A percentile compares a stretch with the other conserved stretches of the same genome.
Evolutionary conservation across 2,797 vertebrate genomes (phyloP).

Genomic region (Synaphobranchus kaupii): DNA sequence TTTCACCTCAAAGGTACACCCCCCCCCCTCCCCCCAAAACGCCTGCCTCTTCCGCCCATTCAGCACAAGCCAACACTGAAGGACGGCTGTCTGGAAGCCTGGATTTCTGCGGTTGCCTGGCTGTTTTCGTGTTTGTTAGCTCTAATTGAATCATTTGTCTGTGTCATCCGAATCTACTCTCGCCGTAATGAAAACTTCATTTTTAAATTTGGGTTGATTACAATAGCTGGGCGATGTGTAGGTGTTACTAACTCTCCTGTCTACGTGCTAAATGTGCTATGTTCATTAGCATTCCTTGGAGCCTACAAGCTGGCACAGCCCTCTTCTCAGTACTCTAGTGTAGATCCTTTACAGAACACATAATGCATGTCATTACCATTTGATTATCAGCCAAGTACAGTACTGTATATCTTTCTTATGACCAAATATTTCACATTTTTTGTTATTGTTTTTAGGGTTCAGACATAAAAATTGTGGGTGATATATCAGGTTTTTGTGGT

Average conservation of each 20-base stretch:
- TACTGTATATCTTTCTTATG: not conserved
- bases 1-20: conserved; percentile 64
- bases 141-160: conserved; percentile 4
- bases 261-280: not conserved
- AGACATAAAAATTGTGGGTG: not conserved
- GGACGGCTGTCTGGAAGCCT: not conserved
- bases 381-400: not conserved
- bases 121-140: not conserved
- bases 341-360: not conserved
- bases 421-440: not conserved
- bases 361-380: not conserved
- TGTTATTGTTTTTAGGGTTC: not conserved
- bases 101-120: not conserved
- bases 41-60: not conserved
- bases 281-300: not conserved
- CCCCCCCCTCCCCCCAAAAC: not conserved
- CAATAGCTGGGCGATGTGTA: not conserved
- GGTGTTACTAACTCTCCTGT: not conserved
- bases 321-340: not conserved
- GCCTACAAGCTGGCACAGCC: not conserved
- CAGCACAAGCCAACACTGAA: not conserved
- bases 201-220: not conserved
- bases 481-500: not conserved
- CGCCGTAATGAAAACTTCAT: conserved; percentile 10
- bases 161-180: not conserved